These are phyloP conservation scores for Orthosia gothica DNA, from an alignment of 2,888 invertebrate genomes.

Conservation along the genomic window DNA sequence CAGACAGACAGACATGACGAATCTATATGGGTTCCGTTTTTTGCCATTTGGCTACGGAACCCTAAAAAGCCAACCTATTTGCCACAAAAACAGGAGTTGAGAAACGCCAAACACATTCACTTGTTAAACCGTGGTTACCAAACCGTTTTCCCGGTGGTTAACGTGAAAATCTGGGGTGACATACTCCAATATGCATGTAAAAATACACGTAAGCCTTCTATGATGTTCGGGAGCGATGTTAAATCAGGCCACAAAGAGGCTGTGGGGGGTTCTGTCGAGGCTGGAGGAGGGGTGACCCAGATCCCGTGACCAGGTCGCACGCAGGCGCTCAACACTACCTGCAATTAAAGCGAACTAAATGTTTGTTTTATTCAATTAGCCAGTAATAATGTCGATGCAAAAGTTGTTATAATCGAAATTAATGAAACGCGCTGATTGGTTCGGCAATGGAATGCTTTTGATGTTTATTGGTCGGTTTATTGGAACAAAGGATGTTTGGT, in stretches of 20 bases:
- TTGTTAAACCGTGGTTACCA: not conserved
- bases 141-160: not conserved
- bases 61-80: not conserved
- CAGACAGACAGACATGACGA: too few relatives aligned
- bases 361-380: slow-evolving; percentile 60
- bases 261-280: slow-evolving; percentile 38
- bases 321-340: slow-evolving; percentile 75
- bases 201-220: slow-evolving; percentile 40
- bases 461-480: slow-evolving; percentile 9
- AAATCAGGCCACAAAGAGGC: slow-evolving; percentile 66
- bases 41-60: too few relatives aligned
- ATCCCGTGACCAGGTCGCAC: slow-evolving; percentile 85
- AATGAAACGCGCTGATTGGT: slow-evolving; percentile 36
- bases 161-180: not conserved
- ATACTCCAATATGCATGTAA: slow-evolving; percentile 19
- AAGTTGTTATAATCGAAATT: slow-evolving; percentile 27
- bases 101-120: not conserved
- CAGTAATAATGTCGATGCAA: slow-evolving; percentile 21
- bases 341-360: slow-evolving; percentile 69
- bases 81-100: not conserved
- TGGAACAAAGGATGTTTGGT: slow-evolving; percentile 21
- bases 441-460: slow-evolving; percentile 13
- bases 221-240: slow-evolving; percentile 58
- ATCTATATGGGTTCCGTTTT: too few relatives aligned
- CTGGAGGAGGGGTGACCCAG: slow-evolving; percentile 78